Conservation (phyloP, 2,113 vertebrate genomes). For the Pseudorectes ferrugineus region DNA sequence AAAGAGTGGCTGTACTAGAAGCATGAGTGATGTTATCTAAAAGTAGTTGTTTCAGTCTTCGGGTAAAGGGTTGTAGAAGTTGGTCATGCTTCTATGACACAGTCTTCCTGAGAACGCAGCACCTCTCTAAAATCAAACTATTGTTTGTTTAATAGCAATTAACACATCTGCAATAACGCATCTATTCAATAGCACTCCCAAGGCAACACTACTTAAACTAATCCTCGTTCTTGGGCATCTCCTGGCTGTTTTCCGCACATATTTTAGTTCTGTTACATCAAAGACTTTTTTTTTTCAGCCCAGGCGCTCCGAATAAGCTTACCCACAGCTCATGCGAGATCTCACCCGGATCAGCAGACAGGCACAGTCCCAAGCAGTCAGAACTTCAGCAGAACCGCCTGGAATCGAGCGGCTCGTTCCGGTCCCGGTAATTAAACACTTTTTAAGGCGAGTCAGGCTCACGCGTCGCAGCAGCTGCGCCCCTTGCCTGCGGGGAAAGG, state of each 20-base stretch:
- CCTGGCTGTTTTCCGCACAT: background rate
- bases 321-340: background rate
- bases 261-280: background rate
- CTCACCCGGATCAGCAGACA: background rate
- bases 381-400: background rate
- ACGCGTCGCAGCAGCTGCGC: background rate
- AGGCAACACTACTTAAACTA: background rate
- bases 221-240: background rate
- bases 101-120: too few relatives aligned
- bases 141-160: background rate
- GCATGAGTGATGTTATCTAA: background rate
- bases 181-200: background rate
- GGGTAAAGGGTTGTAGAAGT: background rate
- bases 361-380: background rate
- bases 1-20: background rate
- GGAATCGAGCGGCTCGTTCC: background rate
- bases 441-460: background rate
- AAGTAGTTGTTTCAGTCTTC: background rate
- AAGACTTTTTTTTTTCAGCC: background rate
- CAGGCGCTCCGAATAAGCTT: background rate
- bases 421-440: background rate
- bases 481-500: background rate
- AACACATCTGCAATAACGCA: background rate
- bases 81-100: background rate
- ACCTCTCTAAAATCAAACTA: background rate